Percentiles rank a stretch among this genome's conserved stretches.
phyloP scores from a whole-genome alignment of 2,797 vertebrate genomes.

The Helarctos malayanus region DNA sequence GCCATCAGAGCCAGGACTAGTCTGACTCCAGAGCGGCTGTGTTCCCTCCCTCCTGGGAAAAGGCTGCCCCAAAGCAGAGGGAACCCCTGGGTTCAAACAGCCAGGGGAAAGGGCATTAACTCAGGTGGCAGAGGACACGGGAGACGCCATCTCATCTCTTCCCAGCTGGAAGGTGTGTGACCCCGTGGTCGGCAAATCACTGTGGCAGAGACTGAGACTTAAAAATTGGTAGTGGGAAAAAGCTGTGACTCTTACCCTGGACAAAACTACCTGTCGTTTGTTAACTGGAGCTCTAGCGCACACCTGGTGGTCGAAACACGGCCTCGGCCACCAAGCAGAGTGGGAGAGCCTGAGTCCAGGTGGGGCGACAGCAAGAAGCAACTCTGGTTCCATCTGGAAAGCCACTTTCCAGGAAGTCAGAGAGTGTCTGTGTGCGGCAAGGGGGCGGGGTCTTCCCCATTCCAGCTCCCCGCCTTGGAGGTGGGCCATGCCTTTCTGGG shows the following conservation, averaged over 20 bases:
- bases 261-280: constrained; percentile 58
- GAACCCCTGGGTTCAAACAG: background rate
- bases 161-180: constrained; percentile 18
- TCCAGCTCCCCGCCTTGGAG: background rate
- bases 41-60: background rate
- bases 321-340: background rate
- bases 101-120: constrained; percentile 35
- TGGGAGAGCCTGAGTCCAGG: background rate
- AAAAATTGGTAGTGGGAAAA: constrained; percentile 81
- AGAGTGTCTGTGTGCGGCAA: background rate
- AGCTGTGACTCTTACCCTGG: constrained; percentile 84
- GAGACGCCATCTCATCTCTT: background rate
- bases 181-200: background rate
- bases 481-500: background rate
- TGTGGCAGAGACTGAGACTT: constrained; percentile 83
- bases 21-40: background rate
- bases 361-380: background rate
- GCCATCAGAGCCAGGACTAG: background rate
- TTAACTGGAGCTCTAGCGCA: background rate
- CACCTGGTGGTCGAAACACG: background rate
- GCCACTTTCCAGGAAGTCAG: background rate
- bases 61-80: background rate
- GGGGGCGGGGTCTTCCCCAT: background rate
- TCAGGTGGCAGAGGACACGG: background rate
- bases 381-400: background rate